Percentiles rank a stretch among this genome's conserved stretches.
Conservation (phyloP, 2,888 invertebrate genomes). For the Diabrotica balteata region DNA sequence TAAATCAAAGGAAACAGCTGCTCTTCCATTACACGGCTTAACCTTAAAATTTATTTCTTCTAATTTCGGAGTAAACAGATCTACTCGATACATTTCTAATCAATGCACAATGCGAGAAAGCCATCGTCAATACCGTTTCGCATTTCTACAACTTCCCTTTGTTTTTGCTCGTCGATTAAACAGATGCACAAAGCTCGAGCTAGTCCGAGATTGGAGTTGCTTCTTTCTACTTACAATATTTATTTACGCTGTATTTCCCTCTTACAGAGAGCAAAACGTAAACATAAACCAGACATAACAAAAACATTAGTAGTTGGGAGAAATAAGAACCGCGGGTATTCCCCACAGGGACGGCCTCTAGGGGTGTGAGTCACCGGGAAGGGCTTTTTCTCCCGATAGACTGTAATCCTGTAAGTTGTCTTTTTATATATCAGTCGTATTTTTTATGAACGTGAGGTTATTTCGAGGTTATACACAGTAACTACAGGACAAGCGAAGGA, state of each 20-base stretch:
- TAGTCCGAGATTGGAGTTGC: not conserved
- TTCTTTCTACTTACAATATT: slow-evolving; percentile 9
- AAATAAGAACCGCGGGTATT: slow-evolving; percentile 6
- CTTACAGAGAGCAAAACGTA: slow-evolving; percentile 4
- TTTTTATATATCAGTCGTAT: not conserved
- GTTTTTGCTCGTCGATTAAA: too few species aligned
- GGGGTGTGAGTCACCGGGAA: not conserved
- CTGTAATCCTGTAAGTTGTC: not conserved
- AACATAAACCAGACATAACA: slow-evolving; percentile 22
- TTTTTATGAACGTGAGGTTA: not conserved
- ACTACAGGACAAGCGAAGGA: too few species aligned
- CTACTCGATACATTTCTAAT: too few species aligned
- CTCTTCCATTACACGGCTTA: too few species aligned
- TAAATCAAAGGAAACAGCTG: too few species aligned
- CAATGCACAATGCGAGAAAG: too few species aligned
- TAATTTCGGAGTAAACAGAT: too few species aligned
- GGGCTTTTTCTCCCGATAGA: not conserved
- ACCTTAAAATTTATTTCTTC: too few species aligned
- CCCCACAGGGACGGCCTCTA: not conserved
- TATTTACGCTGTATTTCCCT: slow-evolving; percentile 10
- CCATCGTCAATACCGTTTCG: too few species aligned
- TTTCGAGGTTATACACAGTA: not conserved
- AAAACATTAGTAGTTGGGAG: slow-evolving; percentile 16
- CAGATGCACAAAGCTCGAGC: not conserved
- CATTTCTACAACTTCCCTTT: too few species aligned